Evolutionary conservation across 2,797 vertebrate species (phyloP), one percentile per base, ranked within the genome.

Genomic region (Mormyrus proboscirostris): DNA sequence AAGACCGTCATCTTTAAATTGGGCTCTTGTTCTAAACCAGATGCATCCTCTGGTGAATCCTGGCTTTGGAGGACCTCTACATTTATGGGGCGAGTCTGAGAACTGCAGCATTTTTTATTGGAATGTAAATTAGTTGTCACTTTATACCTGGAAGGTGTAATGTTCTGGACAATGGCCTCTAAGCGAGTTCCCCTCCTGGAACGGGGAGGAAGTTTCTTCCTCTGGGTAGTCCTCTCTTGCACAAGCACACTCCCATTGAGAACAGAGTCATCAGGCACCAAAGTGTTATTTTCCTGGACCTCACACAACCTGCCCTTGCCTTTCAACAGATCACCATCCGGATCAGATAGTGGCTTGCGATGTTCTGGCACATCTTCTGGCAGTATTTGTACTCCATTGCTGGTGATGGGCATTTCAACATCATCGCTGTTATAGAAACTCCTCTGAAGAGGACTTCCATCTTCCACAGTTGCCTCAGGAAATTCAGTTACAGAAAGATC

Each of bases 131-230:
- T 90, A 89, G 91, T 92, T 2, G 93, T 93, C n/a, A 93, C 92
- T 92, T 93, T 95, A 90, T 92, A 94, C 90, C 94, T 92, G 82
- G 91, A 92, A 14, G 96, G 95, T 85, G 94, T 94, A 12, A 96
- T 95, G 93, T 95, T 95, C 94, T 96, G 96, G 55, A 96, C 95
- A 73, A 96, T 95, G 22, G 96, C 93, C 88, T 95, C 95, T 86
- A 96, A 92, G 6, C 94, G 94, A 19, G 92, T 94, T 65, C 95
- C 96, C 92, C 95, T 93, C 16, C 94, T 91, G 0, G 92, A 90
- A 9, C 95, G 96, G 8, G 90, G 2, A 0, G 96, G 96, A 89
- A 96, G 94, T 51, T 93, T 93, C 86, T 93, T 96, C 88, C 89
- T 93, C 59, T 91, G 92, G 22, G 94, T 88, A 22, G 49, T 93